Conservation (phyloP, 2,888 invertebrate genomes). For the Nymphalis urticae region DNA sequence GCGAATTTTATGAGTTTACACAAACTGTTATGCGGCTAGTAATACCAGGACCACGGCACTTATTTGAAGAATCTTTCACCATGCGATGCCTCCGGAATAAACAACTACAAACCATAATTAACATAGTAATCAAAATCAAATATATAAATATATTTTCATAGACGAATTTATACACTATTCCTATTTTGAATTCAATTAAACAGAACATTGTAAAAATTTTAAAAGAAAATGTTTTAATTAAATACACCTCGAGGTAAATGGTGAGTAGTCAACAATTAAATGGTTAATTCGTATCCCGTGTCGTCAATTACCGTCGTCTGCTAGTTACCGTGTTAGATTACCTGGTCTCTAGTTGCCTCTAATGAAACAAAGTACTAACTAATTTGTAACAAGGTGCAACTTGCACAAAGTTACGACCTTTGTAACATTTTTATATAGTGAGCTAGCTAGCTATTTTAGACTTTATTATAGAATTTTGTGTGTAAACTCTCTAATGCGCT, state of each 20-base stretch:
- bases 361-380: constrained; percentile 3
- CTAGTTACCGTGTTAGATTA: constrained; percentile 6
- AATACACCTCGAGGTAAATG: background rate
- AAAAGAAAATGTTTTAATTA: background rate
- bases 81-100: too few species aligned
- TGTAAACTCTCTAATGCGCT: too few species aligned
- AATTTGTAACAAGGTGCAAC: constrained; percentile 3
- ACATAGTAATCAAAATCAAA: too few species aligned
- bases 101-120: too few species aligned
- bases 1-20: too few species aligned
- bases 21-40: too few species aligned
- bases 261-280: constrained; percentile 5
- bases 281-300: background rate
- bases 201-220: background rate
- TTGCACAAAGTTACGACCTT: background rate
- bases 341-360: background rate
- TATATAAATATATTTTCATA: too few species aligned
- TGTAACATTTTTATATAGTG: background rate
- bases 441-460: background rate
- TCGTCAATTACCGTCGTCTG: constrained; percentile 2
- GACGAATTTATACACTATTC: too few species aligned
- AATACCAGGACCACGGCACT: too few species aligned
- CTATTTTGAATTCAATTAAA: too few species aligned
- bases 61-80: too few species aligned
- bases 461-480: background rate